Evolutionary conservation across 2,888 invertebrate species (phyloP), one percentile per base, ranked within the genome.

Genomic region (Julus scandinavius): DNA sequence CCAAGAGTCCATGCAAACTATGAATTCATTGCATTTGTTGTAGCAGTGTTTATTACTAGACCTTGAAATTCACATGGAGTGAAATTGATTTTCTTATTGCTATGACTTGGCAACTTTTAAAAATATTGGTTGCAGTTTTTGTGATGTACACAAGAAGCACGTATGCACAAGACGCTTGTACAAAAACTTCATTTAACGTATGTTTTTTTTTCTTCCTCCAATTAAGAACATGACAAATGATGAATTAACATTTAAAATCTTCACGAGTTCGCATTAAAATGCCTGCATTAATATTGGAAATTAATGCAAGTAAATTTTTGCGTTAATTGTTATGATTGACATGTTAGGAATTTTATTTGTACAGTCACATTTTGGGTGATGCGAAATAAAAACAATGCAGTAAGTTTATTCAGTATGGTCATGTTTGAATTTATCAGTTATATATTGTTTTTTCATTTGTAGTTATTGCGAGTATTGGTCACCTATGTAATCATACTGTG

Each of bases 321-420:
- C 29, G 29, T 29, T 29, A 29, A 29, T 58, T 58, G 11, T 58
- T n/a, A 58, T 58, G n/a, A 58, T 58, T 58, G 58, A 58, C 58
- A n/a, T 58, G 58, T 58, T 58, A n/a, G 54, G n/a, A n/a, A n/a
- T 58, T n/a, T 58, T 58, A 58, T 58, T 58, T 58, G 58, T 58
- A 58, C 58, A 58, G 58, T n/a, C 58, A 58, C 58, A n/a, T 58
- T 58, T 58, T n/a, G 17, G 58, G 58, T 58, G 58, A 58, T 58
- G n/a, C n/a, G 58, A 58, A 58, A 58, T 58, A 58, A 58, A 58
- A 58, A 17, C 58, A 58, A n/a, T 58, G 58, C 58, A 58, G 58
- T n/a, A 13, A 3, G 58, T 58, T 58, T 58, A 17, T n/a, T 58
- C 58, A 58, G 29, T 29, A 29, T 29, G 29, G 29, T 29, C 1